Percentiles rank a stretch among this genome's conserved stretches.
Conservation (phyloP, 1,140 invertebrate genomes). For the Heterodera carotae region DNA sequence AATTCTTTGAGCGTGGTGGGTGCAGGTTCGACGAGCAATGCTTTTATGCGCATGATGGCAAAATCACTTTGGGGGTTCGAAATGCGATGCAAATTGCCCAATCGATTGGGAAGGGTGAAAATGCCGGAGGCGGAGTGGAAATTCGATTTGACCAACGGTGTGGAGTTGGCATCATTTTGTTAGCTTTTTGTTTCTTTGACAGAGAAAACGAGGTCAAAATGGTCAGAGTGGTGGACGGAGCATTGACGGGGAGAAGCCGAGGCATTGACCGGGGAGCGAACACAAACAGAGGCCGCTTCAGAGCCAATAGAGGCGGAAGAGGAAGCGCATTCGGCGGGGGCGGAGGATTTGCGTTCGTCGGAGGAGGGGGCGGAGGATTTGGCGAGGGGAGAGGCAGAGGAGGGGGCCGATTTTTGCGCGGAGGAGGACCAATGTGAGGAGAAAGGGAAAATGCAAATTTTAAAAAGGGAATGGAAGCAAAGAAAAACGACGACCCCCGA, state of each 20-base stretch:
- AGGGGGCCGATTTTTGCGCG: slow-evolving; percentile 6
- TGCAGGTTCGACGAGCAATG: slow-evolving; percentile 28
- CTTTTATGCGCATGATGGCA: slow-evolving; percentile 27
- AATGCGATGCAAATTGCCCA: slow-evolving; percentile 33
- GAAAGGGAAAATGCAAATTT: slow-evolving; percentile 1
- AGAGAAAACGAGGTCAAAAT: slow-evolving; percentile 28
- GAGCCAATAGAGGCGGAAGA: slow-evolving; percentile 12
- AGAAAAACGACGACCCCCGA: not conserved
- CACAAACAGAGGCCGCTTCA: not conserved
- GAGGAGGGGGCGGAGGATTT: slow-evolving; percentile 21
- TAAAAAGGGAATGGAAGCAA: not conserved
- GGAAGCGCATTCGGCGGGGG: not conserved
- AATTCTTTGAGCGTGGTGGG: slow-evolving; percentile 21
- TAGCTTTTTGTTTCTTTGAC: not conserved
- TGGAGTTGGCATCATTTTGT: not conserved
- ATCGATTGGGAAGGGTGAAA: slow-evolving; percentile 17
- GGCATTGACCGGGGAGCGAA: not conserved
- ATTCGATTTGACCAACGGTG: slow-evolving; percentile 29
- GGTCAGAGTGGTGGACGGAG: slow-evolving; percentile 4
- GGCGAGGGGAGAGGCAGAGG: slow-evolving; percentile 16
- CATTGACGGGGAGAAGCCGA: not conserved
- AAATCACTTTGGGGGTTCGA: slow-evolving; percentile 29
- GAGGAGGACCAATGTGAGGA: slow-evolving; percentile 21
- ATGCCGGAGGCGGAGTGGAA: slow-evolving; percentile 26
- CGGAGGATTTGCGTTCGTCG: not conserved